Evolutionary conservation across 2,797 vertebrate genomes (phyloP), one percentile per base, ranked within the genome.

Genomic region (Eutrigla gurnardus): DNA sequence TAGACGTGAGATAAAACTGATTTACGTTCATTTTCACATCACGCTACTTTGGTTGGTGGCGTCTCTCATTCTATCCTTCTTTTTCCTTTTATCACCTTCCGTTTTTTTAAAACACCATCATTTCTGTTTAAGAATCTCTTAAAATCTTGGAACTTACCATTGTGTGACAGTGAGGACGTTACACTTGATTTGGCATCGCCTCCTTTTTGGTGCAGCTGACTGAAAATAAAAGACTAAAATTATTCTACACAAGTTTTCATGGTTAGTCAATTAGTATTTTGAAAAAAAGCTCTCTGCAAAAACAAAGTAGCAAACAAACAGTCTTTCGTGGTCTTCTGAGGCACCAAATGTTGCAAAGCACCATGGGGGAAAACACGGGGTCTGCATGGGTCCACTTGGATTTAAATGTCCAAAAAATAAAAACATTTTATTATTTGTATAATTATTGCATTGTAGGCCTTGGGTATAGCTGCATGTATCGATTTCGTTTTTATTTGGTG

Each of bases 141-240:
- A 3, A 68, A 36, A 61, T 66, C 1, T 42, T 33, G 1, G 1
- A 67, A 88, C 94, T 92, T 88, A 95, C 95, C 92, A 57, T 93
- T 93, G 77, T 91, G 90, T 77, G 86, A 79, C 4, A 93, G 89
- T 60, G 95, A 92, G 53, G 85, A 87, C 43, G 57, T 65, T 54
- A 45, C 36, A 78, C 87, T 92, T 46, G 83, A 78, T 86, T 91
- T 94, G 53, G 78, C 77, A 25, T 93, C 91, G 1, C 75, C 81
- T 81, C 87, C 91, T 68, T 86, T 90, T 86, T 92, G 94, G 77
- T 92, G 91, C 66, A 85, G 70, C 78, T 92, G 90, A 83, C 90
- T 95, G 78, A 65, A 89, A 90, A 89, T 32, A 61, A 88, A 74
- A 70, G 0, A 76, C 47, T 13, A 39, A 3, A 36, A 54, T 75